Percentiles rank a stretch among this genome's conserved stretches.
These are phyloP conservation scores for Mesocentrotus franciscanus DNA, from an alignment of 53 echinoderm and acorn worm genomes.

Conservation along the genomic window DNA sequence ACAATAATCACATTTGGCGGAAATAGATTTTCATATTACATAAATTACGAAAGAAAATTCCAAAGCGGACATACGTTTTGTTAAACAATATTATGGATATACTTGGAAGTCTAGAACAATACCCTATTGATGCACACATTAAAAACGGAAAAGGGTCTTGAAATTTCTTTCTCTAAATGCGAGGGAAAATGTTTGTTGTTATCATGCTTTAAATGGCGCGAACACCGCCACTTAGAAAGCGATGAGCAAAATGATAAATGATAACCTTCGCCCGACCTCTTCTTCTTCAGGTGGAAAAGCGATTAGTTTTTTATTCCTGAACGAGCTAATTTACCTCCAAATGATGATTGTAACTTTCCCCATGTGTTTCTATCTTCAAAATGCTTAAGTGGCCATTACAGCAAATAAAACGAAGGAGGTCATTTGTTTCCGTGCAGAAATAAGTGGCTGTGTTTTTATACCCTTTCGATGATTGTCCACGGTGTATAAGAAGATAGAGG, in stretches of 20 bases:
- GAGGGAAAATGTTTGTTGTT: neutral
- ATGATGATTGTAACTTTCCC: conserved; percentile 60
- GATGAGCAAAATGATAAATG: conserved; percentile 21
- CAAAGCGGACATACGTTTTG: too few relatives aligned
- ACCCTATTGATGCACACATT: neutral
- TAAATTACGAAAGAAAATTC: too few relatives aligned
- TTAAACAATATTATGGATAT: too few relatives aligned
- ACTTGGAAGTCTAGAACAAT: too few relatives aligned
- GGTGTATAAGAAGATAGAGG: neutral
- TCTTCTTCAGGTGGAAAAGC: conserved; percentile 31
- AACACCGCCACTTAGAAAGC: neutral
- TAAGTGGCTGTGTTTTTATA: conserved; percentile 5
- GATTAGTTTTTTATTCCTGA: conserved; percentile 53
- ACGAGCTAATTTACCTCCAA: conserved; percentile 37
- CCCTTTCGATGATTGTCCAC: conserved; percentile 8
- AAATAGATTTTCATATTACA: too few relatives aligned
- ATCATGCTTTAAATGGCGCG: neutral
- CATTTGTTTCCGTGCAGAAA: conserved; percentile 22
- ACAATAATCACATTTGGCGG: too few relatives aligned
- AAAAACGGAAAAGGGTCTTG: neutral
- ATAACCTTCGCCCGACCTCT: conserved; percentile 33
- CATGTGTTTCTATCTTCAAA: conserved; percentile 47
- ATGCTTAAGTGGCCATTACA: conserved; percentile 50
- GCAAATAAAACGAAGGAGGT: conserved; percentile 46
- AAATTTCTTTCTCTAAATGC: neutral